phyloP scores from a whole-genome alignment of 2,888 invertebrate species.

The Hirudinaria manillensis region DNA sequence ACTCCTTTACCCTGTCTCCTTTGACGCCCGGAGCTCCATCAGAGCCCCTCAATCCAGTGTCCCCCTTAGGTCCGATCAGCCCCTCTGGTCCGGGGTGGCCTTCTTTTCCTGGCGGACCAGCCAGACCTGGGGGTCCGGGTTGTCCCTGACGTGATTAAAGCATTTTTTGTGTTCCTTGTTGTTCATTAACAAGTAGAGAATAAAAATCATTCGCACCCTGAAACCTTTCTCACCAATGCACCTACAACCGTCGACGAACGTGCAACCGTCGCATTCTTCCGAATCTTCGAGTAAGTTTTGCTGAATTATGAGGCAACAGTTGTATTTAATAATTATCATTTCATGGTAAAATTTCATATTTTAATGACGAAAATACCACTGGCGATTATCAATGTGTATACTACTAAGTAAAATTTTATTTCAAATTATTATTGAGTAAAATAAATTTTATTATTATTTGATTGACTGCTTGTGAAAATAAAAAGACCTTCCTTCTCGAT shows the following conservation, averaged over 20 bases:
- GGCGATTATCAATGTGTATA: no score
- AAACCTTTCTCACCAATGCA: slow-evolving; percentile 38
- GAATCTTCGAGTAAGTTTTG: slow-evolving; percentile 9
- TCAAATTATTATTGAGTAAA: no score
- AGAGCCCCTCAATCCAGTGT: slow-evolving; percentile 34
- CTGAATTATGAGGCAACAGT: not conserved
- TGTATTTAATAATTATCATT: no score
- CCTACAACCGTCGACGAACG: slow-evolving; percentile 33
- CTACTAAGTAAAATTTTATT: no score
- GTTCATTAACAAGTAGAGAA: not conserved
- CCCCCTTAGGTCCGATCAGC: slow-evolving; percentile 33
- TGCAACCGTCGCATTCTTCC: slow-evolving; percentile 34
- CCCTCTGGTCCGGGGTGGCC: slow-evolving; percentile 35
- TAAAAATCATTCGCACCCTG: slow-evolving; percentile 30
- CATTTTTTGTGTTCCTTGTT: not conserved
- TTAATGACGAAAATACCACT: no score
- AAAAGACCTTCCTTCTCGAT: no score
- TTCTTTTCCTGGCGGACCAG: not conserved
- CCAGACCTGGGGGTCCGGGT: not conserved
- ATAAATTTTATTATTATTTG: no score
- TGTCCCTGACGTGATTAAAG: slow-evolving; percentile 12
- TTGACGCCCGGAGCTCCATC: slow-evolving; percentile 35
- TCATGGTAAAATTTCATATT: no score
- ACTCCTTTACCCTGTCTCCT: slow-evolving; percentile 32
- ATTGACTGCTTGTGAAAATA: no score